Percentiles rank a stretch among this genome's conserved stretches.
These are phyloP conservation scores for Heliothis subflexa DNA, from an alignment of 1,140 invertebrate species.

Conservation along the genomic window DNA sequence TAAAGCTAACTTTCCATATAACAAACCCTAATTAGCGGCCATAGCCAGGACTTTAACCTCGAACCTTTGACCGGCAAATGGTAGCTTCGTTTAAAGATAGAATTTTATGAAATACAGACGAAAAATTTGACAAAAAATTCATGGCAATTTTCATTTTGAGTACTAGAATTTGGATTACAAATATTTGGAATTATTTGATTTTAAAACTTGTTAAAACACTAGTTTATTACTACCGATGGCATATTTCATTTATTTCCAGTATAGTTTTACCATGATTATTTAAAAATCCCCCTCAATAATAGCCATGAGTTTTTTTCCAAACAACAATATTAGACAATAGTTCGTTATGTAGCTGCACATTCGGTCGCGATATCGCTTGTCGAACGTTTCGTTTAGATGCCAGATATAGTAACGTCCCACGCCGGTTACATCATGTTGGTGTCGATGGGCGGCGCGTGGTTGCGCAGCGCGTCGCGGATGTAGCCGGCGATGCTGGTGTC, in stretches of 20 bases:
- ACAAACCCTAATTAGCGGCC: slow-evolving; percentile 25
- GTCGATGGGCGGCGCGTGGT: slow-evolving; percentile 82
- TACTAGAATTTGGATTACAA: too few relatives aligned
- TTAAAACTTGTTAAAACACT: too few relatives aligned
- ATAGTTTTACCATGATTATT: too few relatives aligned
- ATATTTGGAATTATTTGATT: too few relatives aligned
- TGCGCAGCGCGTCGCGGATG: slow-evolving; percentile 90
- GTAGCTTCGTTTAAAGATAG: not conserved
- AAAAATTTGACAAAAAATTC: not conserved
- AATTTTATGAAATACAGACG: not conserved
- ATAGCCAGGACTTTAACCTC: slow-evolving; percentile 13
- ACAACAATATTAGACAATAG: too few relatives aligned
- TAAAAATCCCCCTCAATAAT: too few relatives aligned
- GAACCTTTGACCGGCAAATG: slow-evolving; percentile 24
- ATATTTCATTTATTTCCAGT: too few relatives aligned
- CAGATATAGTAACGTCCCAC: not conserved
- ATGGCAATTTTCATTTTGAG: too few relatives aligned
- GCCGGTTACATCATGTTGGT: slow-evolving; percentile 67
- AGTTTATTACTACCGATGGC: too few relatives aligned
- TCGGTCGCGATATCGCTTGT: not conserved
- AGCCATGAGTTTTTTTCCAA: too few relatives aligned
- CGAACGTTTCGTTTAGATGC: not conserved
- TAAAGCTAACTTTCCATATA: slow-evolving; percentile 39
- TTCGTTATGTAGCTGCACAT: slow-evolving; percentile 24
- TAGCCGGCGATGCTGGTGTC: slow-evolving; percentile 91